Percentiles rank a stretch among this genome's conserved stretches.
These are phyloP conservation scores for Epizoanthus stellaris DNA, from an alignment of 92 coral and sea anemone genomes.

Conservation along the genomic window DNA sequence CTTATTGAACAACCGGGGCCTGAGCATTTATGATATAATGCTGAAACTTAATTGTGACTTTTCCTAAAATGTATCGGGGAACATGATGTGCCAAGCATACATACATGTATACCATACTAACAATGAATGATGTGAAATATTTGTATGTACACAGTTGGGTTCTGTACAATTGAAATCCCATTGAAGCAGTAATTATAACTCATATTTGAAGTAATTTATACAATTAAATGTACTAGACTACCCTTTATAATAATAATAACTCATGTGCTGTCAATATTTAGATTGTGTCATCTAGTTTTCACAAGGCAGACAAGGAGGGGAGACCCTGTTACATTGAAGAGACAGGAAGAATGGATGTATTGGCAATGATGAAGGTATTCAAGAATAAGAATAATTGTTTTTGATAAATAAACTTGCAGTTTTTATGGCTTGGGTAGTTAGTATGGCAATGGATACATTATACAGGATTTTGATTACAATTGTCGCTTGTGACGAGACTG, in stretches of 20 bases:
- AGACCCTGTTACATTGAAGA: constrained; percentile 94
- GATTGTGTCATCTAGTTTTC: constrained; percentile 89
- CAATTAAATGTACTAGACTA: neutral
- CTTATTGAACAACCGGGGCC: too few species aligned
- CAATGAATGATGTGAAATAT: too few species aligned
- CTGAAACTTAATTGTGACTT: too few species aligned
- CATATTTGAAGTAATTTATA: neutral
- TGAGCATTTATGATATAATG: too few species aligned
- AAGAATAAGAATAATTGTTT: neutral
- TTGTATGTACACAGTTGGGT: neutral
- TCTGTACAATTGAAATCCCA: neutral
- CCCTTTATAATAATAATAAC: neutral
- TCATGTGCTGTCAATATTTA: constrained; percentile 1
- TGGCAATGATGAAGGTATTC: constrained; percentile 81
- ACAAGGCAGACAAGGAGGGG: constrained; percentile 90
- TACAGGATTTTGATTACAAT: too few species aligned
- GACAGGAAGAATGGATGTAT: constrained; percentile 88
- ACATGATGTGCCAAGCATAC: too few species aligned
- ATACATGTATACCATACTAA: too few species aligned
- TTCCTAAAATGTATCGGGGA: too few species aligned
- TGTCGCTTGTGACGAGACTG: too few species aligned
- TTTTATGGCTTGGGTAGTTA: too few species aligned
- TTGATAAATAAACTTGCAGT: neutral
- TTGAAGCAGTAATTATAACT: neutral
- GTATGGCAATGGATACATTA: too few species aligned